phyloP scores from a whole-genome alignment of 2,113 vertebrate species.

The Poeciliopsis prolifica region DNA sequence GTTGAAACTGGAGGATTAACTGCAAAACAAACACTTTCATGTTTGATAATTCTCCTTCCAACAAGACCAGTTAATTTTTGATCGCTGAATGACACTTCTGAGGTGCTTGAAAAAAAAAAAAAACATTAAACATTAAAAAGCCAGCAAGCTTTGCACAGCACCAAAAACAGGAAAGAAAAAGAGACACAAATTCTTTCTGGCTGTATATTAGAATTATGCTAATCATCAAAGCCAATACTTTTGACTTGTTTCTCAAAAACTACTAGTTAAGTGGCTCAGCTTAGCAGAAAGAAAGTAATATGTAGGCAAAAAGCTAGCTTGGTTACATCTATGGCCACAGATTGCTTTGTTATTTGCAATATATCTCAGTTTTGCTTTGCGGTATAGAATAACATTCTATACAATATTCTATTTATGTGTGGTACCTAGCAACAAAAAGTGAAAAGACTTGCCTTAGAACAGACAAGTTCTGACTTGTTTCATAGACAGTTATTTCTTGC shows the following conservation, averaged over 20 bases:
- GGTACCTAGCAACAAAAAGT: too few relatives aligned
- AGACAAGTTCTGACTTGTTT: not conserved
- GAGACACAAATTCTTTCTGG: not conserved
- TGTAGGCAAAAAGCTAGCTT: not conserved
- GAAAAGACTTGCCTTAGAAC: too few relatives aligned
- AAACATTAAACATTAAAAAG: not conserved
- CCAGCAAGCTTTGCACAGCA: not conserved
- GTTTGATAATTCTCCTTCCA: not conserved
- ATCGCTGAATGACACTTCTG: not conserved
- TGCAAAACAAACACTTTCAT: not conserved
- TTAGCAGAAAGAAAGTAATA: conserved; percentile 1
- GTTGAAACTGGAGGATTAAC: not conserved
- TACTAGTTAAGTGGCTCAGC: not conserved
- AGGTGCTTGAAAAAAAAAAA: too few relatives aligned
- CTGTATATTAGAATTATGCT: not conserved
- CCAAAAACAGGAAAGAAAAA: not conserved
- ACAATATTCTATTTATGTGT: too few relatives aligned
- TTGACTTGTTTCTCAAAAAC: not conserved
- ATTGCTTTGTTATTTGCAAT: not conserved
- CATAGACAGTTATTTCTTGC: not conserved
- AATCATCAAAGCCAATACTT: not conserved
- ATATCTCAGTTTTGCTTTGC: too few relatives aligned
- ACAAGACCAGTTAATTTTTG: not conserved
- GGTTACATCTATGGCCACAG: not conserved
- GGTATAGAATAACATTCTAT: too few relatives aligned